Percentiles rank a stretch among this genome's conserved stretches.
Conservation (phyloP, 2,888 invertebrate species). For the Periphyllus acericola region DNA sequence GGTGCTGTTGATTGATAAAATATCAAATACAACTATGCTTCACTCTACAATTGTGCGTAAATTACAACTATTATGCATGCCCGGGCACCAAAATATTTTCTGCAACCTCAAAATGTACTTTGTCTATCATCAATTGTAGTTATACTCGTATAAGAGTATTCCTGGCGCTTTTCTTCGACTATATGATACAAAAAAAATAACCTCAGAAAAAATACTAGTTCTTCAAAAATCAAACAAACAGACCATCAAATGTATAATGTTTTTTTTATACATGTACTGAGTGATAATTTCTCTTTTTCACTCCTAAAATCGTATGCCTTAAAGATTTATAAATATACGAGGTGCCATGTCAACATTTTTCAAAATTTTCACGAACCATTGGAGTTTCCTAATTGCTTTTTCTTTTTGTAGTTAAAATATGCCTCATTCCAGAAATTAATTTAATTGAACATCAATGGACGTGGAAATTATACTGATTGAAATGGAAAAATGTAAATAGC, state of each 20-base stretch:
- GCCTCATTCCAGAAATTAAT: too few relatives aligned
- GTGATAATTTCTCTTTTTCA: constrained; percentile 19
- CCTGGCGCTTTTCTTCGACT: too few relatives aligned
- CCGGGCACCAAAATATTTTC: too few relatives aligned
- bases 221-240: constrained; percentile 21
- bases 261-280: background rate
- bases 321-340: constrained; percentile 25
- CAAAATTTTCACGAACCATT: background rate
- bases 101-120: too few relatives aligned
- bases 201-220: background rate
- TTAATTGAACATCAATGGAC: too few relatives aligned
- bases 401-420: background rate
- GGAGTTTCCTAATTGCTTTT: background rate
- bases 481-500: too few relatives aligned
- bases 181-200: background rate
- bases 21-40: too few relatives aligned
- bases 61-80: background rate
- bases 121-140: too few relatives aligned
- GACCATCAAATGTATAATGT: constrained; percentile 9
- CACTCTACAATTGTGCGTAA: background rate
- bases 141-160: too few relatives aligned
- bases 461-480: too few relatives aligned
- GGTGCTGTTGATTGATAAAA: too few relatives aligned
- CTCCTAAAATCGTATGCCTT: background rate
- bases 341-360: too few relatives aligned